These are phyloP conservation scores for Silurus asotus DNA, from an alignment of 2,113 vertebrate species.

Conservation along the genomic window DNA sequence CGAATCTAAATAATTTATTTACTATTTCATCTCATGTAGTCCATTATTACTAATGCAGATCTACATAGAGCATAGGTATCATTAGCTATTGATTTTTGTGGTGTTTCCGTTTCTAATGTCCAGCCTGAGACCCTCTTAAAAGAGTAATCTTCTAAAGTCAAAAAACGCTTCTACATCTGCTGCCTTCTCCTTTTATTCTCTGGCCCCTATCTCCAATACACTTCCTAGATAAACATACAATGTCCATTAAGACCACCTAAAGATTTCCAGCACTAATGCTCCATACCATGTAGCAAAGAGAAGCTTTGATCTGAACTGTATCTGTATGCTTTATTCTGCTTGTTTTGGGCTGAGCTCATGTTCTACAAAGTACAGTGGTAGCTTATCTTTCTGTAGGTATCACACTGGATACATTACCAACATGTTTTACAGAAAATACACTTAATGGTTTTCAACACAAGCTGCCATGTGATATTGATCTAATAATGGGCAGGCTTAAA, in stretches of 20 bases:
- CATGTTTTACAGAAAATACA: constrained; percentile 32
- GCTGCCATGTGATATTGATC: background rate
- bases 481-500: background rate
- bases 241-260: background rate
- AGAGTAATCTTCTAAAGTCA: constrained; percentile 2
- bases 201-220: background rate
- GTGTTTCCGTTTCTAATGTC: constrained; percentile 30
- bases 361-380: constrained; percentile 10
- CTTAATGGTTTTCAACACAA: constrained; percentile 14
- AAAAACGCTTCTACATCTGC: background rate
- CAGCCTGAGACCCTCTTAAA: background rate
- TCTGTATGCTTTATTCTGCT: constrained; percentile 18
- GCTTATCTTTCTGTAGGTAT: constrained; percentile 26
- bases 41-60: constrained; percentile 48
- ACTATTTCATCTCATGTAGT: constrained; percentile 19
- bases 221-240: background rate
- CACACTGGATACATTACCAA: constrained; percentile 25
- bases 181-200: background rate
- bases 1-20: constrained; percentile 42
- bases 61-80: constrained; percentile 13
- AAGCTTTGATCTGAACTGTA: constrained; percentile 5
- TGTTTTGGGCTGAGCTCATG: constrained; percentile 15
- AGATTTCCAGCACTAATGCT: constrained; percentile 19
- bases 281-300: background rate
- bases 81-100: constrained; percentile 44